phyloP scores from a whole-genome alignment of 2,888 invertebrate species.

The Autographa gamma region DNA sequence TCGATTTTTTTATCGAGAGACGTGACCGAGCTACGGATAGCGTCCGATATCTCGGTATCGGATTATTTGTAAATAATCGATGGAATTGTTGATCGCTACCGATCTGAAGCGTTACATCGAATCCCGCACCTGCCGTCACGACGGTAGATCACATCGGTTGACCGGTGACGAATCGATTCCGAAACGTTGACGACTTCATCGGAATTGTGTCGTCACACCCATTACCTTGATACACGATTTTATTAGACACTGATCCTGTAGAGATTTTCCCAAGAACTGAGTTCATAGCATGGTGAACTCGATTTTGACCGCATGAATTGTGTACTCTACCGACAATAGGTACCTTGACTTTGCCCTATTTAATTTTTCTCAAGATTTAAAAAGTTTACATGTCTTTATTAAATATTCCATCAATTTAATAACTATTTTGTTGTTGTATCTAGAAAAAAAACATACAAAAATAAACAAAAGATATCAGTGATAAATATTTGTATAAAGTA shows the following conservation, averaged over 20 bases:
- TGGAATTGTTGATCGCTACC: conserved; percentile 75
- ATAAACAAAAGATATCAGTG: background rate
- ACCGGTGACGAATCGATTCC: conserved; percentile 82
- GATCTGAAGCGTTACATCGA: conserved; percentile 72
- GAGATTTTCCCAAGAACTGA: conserved; percentile 52
- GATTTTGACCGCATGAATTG: background rate
- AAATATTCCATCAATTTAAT: background rate
- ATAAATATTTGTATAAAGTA: conserved; percentile 15
- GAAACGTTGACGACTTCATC: conserved; percentile 81
- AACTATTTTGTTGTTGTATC: background rate
- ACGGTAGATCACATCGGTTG: conserved; percentile 82
- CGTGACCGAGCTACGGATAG: conserved; percentile 77
- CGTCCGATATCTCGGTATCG: conserved; percentile 66
- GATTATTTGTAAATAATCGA: conserved; percentile 83
- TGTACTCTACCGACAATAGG: background rate
- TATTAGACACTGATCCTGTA: conserved; percentile 52
- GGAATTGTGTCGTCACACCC: conserved; percentile 77
- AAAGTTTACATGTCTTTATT: background rate
- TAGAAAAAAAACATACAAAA: background rate
- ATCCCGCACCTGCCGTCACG: conserved; percentile 79
- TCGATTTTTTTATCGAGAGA: conserved; percentile 77
- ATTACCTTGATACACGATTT: conserved; percentile 68
- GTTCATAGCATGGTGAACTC: conserved; percentile 37
- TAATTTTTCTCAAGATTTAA: background rate
- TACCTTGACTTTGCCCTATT: background rate